Evolutionary conservation across 1,140 invertebrate genomes (phyloP).

Genomic region (Caenorhabditis latens): DNA sequence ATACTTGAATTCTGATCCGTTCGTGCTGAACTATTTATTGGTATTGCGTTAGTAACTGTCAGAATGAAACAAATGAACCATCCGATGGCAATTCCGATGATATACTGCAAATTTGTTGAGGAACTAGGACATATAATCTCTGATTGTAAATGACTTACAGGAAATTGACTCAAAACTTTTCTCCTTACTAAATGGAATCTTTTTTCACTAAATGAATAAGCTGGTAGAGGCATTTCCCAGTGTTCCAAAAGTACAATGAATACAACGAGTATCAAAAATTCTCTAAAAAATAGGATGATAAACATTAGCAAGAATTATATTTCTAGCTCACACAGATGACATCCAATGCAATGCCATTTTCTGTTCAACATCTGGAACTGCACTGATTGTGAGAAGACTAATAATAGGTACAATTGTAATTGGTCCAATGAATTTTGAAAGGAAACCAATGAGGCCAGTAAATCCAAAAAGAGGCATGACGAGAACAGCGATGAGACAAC

Average conservation of each 20-base stretch:
- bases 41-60: conserved; percentile 69
- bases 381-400: conserved; percentile 70
- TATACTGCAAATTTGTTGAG: conserved; percentile 67
- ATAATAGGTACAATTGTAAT: conserved; percentile 73
- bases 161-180: conserved; percentile 74
- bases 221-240: conserved; percentile 50
- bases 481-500: conserved; percentile 70
- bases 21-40: conserved; percentile 69
- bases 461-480: conserved; percentile 74
- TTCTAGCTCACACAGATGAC: conserved; percentile 66
- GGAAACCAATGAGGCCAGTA: conserved; percentile 76
- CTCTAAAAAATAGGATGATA: not conserved
- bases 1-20: conserved; percentile 72
- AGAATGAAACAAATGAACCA: conserved; percentile 73
- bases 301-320: not conserved
- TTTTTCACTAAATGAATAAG: not conserved
- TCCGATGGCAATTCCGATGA: conserved; percentile 73
- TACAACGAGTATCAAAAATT: conserved; percentile 36
- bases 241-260: conserved; percentile 56
- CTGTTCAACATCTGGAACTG: conserved; percentile 71
- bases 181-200: conserved; percentile 17
- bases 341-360: conserved; percentile 75
- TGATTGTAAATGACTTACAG: conserved; percentile 61
- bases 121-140: not conserved
- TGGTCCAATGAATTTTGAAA: conserved; percentile 76